phyloP scores from a whole-genome alignment of 2,797 vertebrate species.

The Poecilia picta region DNA sequence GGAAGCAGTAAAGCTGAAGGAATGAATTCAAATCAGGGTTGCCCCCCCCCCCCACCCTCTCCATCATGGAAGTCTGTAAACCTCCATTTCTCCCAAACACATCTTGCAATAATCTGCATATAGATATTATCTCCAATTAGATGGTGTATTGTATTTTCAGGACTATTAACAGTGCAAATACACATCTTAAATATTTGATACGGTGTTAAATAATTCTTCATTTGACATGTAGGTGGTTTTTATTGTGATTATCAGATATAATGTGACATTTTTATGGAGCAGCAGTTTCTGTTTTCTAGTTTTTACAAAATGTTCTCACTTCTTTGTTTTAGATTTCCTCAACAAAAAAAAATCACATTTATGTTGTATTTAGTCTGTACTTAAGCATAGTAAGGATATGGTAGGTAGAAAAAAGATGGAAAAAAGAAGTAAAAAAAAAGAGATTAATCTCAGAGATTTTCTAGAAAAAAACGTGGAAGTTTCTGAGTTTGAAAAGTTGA shows the following conservation, averaged over 20 bases:
- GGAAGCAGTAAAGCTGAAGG: constrained; percentile 30
- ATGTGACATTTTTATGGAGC: background rate
- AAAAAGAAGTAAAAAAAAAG: no score
- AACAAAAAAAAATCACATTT: background rate
- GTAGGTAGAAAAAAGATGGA: no score
- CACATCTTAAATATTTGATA: background rate
- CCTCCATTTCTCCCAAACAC: background rate
- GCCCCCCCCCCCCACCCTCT: no score
- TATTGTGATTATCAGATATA: background rate
- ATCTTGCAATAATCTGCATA: background rate
- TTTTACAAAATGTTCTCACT: background rate
- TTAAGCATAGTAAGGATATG: no score
- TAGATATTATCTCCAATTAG: background rate
- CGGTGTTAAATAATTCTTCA: background rate
- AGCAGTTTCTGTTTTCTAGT: background rate
- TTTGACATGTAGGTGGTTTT: background rate
- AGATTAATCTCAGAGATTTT: no score
- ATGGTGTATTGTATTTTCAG: background rate
- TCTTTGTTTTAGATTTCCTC: background rate
- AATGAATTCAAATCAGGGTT: constrained; percentile 27
- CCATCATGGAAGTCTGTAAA: background rate
- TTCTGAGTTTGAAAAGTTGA: no score
- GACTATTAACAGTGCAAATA: background rate
- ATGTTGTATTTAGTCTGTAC: background rate
- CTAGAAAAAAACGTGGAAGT: no score